Evolutionary conservation across 1,140 invertebrate species (phyloP).

Genomic region (Drosophila guanche): DNA sequence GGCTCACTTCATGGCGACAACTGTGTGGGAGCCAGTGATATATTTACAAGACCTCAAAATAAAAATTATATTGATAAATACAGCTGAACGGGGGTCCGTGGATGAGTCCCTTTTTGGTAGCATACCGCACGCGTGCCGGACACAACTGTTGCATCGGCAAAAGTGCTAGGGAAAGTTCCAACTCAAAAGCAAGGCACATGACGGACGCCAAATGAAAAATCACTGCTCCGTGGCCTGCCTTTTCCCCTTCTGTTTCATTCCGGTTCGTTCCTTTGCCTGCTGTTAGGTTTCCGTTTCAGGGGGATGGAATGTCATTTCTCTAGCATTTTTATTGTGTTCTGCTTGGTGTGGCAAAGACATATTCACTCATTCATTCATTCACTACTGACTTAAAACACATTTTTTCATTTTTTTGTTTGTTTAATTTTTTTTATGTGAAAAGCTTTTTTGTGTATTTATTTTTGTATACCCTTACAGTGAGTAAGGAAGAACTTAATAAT

Average conservation of each 20-base stretch:
- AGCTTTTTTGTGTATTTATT: conserved; percentile 34
- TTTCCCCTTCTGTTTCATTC: conserved; percentile 34
- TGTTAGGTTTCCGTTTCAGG: conserved; percentile 9
- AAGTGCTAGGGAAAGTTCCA: conserved; percentile 4
- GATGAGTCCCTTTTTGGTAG: conserved; percentile 59
- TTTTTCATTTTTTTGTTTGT: conserved; percentile 47
- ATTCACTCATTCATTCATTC: conserved; percentile 77
- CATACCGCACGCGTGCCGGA: conserved; percentile 64
- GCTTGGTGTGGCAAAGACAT: conserved; percentile 63
- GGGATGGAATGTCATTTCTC: conserved; percentile 5
- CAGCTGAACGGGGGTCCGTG: conserved; percentile 33
- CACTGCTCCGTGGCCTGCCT: conserved; percentile 66
- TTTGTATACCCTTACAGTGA: conserved; percentile 7
- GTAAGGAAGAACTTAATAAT: too few species aligned
- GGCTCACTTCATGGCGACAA: too few species aligned
- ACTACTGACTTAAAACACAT: conserved; percentile 75
- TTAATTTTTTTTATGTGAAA: conserved; percentile 49
- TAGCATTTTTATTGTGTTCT: conserved; percentile 71
- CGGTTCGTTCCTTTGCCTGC: not conserved
- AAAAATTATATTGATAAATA: conserved; percentile 36
- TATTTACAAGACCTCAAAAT: too few species aligned
- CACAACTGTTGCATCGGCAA: conserved; percentile 63
- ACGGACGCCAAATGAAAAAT: conserved; percentile 65
- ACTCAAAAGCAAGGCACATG: conserved; percentile 48
- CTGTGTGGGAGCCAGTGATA: too few species aligned